Conservation (phyloP, 2,113 vertebrate genomes). For the Dicaeum eximium region DNA sequence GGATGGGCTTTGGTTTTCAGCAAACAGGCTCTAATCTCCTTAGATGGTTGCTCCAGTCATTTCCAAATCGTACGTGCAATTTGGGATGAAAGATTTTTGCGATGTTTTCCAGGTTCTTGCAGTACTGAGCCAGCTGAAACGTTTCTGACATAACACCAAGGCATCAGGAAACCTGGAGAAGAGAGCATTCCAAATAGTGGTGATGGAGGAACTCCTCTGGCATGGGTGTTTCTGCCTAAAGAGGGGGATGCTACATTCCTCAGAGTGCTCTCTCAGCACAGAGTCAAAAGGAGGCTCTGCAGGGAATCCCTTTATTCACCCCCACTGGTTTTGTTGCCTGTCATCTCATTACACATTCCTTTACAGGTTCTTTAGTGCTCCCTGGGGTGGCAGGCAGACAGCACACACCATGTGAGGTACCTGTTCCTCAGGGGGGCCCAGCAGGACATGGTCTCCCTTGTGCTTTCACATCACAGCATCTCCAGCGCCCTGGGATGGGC, state of each 20-base stretch:
- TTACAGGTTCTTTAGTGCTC: background rate
- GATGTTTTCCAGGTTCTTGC: background rate
- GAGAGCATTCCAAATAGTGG: background rate
- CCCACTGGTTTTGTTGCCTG: background rate
- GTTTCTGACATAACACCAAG: background rate
- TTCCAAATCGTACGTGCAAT: background rate
- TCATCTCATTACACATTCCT: background rate
- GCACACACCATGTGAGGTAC: accelerated
- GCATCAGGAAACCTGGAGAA: background rate
- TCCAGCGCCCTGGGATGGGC: background rate
- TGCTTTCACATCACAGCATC: background rate
- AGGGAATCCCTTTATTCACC: background rate
- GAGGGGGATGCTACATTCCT: background rate
- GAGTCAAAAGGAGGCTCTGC: background rate
- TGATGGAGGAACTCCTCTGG: background rate
- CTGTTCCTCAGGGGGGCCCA: background rate
- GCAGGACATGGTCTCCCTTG: background rate
- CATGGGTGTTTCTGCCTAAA: background rate
- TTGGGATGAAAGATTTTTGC: background rate
- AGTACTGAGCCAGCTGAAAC: background rate
- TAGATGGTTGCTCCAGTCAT: background rate
- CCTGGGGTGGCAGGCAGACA: background rate
- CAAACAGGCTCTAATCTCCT: background rate
- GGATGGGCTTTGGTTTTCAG: background rate
- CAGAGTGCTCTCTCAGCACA: background rate